phyloP scores from a whole-genome alignment of 2,113 vertebrate species.

The Melanostigma gelatinosum region DNA sequence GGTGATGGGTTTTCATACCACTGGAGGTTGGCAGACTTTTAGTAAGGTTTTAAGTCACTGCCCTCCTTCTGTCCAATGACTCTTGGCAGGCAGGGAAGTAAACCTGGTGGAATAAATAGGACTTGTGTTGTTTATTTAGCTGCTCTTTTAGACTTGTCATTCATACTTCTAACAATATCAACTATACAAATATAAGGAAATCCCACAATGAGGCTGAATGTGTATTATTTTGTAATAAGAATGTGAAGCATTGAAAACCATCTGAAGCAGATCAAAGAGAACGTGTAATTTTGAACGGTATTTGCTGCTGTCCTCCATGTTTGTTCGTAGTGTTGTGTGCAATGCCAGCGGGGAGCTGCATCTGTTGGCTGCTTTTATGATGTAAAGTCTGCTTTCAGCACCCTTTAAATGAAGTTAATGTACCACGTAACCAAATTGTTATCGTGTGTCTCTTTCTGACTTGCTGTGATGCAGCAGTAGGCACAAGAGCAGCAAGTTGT shows the following conservation, averaged over 20 bases:
- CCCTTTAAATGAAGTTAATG: conserved; percentile 60
- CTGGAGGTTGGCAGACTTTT: conserved; percentile 12
- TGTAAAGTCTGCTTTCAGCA: conserved; percentile 43
- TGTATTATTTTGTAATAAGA: conserved; percentile 39
- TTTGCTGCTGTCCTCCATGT: conserved; percentile 59
- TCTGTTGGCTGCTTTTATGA: conserved; percentile 49
- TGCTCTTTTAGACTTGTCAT: conserved; percentile 4
- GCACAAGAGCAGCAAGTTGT: not conserved
- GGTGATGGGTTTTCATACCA: conserved; percentile 22
- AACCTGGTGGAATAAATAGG: conserved; percentile 23
- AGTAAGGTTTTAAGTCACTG: conserved; percentile 23
- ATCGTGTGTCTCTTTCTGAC: conserved; percentile 17
- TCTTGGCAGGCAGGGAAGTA: conserved; percentile 7
- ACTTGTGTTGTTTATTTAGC: conserved; percentile 24
- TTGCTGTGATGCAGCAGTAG: conserved; percentile 12
- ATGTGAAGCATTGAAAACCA: conserved; percentile 60
- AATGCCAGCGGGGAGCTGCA: conserved; percentile 26
- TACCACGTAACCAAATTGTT: conserved; percentile 43
- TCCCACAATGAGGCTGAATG: conserved; percentile 13
- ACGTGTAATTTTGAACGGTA: conserved; percentile 50
- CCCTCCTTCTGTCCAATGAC: conserved; percentile 6
- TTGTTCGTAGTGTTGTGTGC: conserved; percentile 40
- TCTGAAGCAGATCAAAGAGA: conserved; percentile 40
- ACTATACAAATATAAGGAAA: conserved; percentile 17
- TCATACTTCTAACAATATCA: conserved; percentile 25